Evolutionary conservation across 1,140 invertebrate species (phyloP).

Genomic region (Aporrectodea caliginosa): DNA sequence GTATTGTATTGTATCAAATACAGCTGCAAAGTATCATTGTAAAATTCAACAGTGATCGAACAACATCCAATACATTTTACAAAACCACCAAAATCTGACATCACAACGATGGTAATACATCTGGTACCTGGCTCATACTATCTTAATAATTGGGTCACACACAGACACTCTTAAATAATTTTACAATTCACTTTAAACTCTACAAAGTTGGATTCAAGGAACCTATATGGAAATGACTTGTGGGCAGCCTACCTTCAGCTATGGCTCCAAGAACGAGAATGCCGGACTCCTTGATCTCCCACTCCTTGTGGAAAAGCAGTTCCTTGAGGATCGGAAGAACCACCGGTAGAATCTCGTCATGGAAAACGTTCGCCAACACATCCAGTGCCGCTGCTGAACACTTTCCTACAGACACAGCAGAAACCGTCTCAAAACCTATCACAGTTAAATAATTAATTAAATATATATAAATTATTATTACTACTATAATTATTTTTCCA

Average conservation of each 20-base stretch:
- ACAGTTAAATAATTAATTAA: too few relatives aligned
- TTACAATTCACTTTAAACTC: not conserved
- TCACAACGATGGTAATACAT: not conserved
- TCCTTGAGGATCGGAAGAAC: conserved; percentile 94
- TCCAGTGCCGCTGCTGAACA: conserved; percentile 97
- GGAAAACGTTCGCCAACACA: conserved; percentile 93
- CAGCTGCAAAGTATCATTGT: too few relatives aligned
- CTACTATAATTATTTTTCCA: too few relatives aligned
- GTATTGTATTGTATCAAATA: too few relatives aligned
- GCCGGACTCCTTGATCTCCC: conserved; percentile 95
- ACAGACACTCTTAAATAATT: too few relatives aligned
- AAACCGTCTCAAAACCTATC: conserved; percentile 4
- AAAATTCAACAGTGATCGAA: too few relatives aligned
- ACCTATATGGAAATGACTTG: not conserved
- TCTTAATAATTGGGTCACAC: too few relatives aligned
- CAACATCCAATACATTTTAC: too few relatives aligned
- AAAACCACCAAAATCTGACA: too few relatives aligned
- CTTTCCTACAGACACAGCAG: conserved; percentile 66
- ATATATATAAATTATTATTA: too few relatives aligned
- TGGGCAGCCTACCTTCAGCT: conserved; percentile 73
- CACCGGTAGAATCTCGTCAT: conserved; percentile 87
- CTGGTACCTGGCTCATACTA: too few relatives aligned
- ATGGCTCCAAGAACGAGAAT: conserved; percentile 94
- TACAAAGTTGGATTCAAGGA: too few relatives aligned
- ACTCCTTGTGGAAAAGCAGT: conserved; percentile 89